Conservation (phyloP, 2,888 invertebrate genomes). For the Gnatocerus cornutus region DNA sequence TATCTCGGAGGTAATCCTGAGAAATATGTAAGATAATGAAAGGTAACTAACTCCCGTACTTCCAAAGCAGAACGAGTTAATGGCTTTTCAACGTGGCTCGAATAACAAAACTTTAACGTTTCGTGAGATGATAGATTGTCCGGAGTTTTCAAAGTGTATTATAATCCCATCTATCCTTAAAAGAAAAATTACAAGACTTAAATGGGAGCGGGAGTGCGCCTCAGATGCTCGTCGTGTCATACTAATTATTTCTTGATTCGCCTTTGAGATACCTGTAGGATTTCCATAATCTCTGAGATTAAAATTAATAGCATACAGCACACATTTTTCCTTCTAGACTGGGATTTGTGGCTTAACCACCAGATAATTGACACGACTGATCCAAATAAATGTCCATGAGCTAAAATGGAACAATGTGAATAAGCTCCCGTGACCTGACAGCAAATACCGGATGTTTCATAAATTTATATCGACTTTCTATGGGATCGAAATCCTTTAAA, state of each 20-base stretch:
- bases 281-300: slow-evolving; percentile 33
- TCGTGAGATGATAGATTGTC: slow-evolving; percentile 62
- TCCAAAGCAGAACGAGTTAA: slow-evolving; percentile 55
- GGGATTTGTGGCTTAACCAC: slow-evolving; percentile 19
- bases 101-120: slow-evolving; percentile 61
- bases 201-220: slow-evolving; percentile 42
- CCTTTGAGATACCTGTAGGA: slow-evolving; percentile 46
- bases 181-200: slow-evolving; percentile 53
- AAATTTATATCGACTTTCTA: slow-evolving; percentile 60
- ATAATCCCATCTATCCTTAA: slow-evolving; percentile 60
- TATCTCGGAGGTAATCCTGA: slow-evolving; percentile 47
- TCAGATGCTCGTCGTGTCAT: slow-evolving; percentile 53
- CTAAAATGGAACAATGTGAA: slow-evolving; percentile 25
- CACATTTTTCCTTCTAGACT: neutral
- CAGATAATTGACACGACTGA: too few relatives aligned
- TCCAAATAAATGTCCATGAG: slow-evolving; percentile 6
- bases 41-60: slow-evolving; percentile 51
- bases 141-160: slow-evolving; percentile 62
- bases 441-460: slow-evolving; percentile 56
- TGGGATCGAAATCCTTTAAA: slow-evolving; percentile 57
- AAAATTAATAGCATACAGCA: neutral
- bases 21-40: slow-evolving; percentile 56
- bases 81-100: slow-evolving; percentile 61
- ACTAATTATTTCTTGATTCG: slow-evolving; percentile 58
- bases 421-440: slow-evolving; percentile 39